Conservation (phyloP, 2,113 vertebrate species). For the Chiloscyllium plagiosum region DNA sequence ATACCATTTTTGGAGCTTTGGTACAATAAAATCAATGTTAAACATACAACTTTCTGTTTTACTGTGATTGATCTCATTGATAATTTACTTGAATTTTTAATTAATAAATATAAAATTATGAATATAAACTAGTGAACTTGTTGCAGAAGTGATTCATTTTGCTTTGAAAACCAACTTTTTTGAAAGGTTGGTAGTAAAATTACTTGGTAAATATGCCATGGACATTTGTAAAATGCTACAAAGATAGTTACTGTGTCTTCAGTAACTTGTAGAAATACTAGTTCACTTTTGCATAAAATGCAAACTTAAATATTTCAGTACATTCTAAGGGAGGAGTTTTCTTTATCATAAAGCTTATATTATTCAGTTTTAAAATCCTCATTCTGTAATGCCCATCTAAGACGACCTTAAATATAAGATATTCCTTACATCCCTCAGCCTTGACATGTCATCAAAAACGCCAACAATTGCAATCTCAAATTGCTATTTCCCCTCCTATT, state of each 20-base stretch:
- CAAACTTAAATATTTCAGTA: not conserved
- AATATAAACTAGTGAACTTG: not conserved
- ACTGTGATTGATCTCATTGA: not conserved
- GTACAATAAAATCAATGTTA: slow-evolving; percentile 20
- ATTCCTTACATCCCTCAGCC: not conserved
- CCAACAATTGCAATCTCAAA: too few species aligned
- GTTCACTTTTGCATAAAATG: not conserved
- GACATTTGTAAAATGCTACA: not conserved
- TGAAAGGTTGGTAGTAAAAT: not conserved
- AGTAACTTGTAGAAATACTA: not conserved
- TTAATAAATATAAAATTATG: not conserved
- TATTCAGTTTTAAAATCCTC: not conserved
- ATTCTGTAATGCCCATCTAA: not conserved
- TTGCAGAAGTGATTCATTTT: not conserved
- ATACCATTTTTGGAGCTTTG: slow-evolving; percentile 27
- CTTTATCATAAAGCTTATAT: not conserved
- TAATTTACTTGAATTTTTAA: not conserved
- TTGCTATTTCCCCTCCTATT: too few species aligned
- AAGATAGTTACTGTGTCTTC: too few species aligned
- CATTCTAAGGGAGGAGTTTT: not conserved
- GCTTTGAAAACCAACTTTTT: not conserved
- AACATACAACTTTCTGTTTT: not conserved
- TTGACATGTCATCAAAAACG: not conserved
- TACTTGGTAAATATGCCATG: not conserved
- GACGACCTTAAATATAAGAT: not conserved